phyloP scores from a whole-genome alignment of 2,113 vertebrate genomes.

The Turdus rufiventris region DNA sequence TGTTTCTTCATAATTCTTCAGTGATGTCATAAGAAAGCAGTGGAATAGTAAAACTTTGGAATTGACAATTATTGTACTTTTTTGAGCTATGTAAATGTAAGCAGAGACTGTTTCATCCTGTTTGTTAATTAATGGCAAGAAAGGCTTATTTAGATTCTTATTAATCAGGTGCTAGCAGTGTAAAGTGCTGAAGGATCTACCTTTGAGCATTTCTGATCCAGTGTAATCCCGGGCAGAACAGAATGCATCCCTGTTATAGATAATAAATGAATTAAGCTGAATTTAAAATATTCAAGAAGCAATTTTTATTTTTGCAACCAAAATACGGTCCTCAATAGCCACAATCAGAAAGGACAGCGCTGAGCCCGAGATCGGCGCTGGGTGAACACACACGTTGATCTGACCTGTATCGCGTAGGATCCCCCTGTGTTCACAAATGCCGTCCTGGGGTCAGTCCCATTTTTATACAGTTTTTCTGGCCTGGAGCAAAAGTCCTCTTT shows the following conservation, averaged over 20 bases:
- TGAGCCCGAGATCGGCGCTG: too few relatives aligned
- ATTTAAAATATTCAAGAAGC: too few relatives aligned
- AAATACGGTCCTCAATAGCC: too few relatives aligned
- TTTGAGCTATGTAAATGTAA: background rate
- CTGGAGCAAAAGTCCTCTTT: too few relatives aligned
- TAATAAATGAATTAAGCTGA: too few relatives aligned
- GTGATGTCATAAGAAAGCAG: background rate
- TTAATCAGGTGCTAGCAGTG: background rate
- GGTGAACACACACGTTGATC: too few relatives aligned
- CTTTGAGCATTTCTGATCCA: background rate
- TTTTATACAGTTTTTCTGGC: too few relatives aligned
- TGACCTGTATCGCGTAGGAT: too few relatives aligned
- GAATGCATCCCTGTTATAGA: background rate
- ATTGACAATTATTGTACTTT: background rate
- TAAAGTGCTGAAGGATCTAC: background rate
- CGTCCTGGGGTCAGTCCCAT: too few relatives aligned
- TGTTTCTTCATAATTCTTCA: background rate
- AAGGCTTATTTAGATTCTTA: background rate
- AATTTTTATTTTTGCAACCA: too few relatives aligned
- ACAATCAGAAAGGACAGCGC: too few relatives aligned
- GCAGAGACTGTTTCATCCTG: background rate
- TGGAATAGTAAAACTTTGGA: accelerated
- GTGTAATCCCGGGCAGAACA: background rate
- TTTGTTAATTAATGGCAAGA: background rate
- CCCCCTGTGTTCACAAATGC: too few relatives aligned